Base-by-base conservation (phyloP, 92 coral and sea anemone species). In the Paragorgia papillata region DNA sequence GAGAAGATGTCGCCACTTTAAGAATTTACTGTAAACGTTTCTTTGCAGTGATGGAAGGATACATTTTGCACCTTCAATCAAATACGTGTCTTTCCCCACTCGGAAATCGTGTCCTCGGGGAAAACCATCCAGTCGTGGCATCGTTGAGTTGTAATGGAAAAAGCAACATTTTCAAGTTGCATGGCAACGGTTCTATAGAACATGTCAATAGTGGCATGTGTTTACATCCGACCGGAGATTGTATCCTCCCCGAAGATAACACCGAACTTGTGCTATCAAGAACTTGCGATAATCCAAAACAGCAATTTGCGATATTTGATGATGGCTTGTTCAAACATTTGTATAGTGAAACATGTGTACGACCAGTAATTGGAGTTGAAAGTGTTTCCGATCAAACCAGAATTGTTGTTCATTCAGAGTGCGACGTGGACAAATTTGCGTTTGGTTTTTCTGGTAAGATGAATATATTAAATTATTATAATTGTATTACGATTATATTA, bases 261-360 rank as follows among this genome's bases (percentile, higher is more conserved):
- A 63, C 70, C 29, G 70, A 63, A 40, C 70, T 63, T 19, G 70
- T 63, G 18, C 33, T 63, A 17, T 63, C 70, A 22, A 63, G 34
- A 27, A 18, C 25, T 7, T 63, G 70, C 20, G 70, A n/a, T 63
- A 25, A 40, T 22, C 48, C 22, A 1, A 63, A 7, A n/a, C 39
- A 40, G 7, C 0, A 17, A 37, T 63, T 63, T 63, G 21, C 18
- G 20, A 13, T 63, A 21, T 19, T 17, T 25, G 21, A 30, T 22
- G 70, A 63, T 63, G 70, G 70, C 1, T 32, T 39, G 19, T 30
- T 63, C 0, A 63, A 26, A 12, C 70, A 63, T 49, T 19, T 6
- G 26, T 22, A 24, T 39, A 63, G 70, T 15, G 18, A 33, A 18
- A 63, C 70, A 3, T 63, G 70, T 37, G 70, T 33, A 3, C 46